Percentiles rank a stretch among this genome's conserved stretches.
Conservation (phyloP, 2,113 vertebrate species). For the Paratilapia polleni region DNA sequence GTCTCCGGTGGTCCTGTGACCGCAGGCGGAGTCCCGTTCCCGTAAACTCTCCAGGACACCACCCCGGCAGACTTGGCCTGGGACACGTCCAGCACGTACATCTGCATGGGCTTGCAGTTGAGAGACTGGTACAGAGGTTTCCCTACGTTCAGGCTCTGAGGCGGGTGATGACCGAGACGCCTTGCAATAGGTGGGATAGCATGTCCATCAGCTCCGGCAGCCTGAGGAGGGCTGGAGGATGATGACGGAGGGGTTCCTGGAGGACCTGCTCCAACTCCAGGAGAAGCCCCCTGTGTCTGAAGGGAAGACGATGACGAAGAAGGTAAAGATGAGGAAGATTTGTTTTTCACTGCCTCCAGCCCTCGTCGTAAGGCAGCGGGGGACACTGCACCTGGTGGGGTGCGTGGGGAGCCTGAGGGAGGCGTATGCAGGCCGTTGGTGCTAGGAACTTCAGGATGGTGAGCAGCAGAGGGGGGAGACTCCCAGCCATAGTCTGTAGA, state of each 20-base stretch:
- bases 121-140: constrained; percentile 98
- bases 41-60: constrained; percentile 94
- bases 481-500: constrained; percentile 89
- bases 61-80: constrained; percentile 84
- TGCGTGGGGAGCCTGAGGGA: constrained; percentile 72
- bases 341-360: constrained; percentile 91
- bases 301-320: constrained; percentile 78
- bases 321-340: constrained; percentile 75
- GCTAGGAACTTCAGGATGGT: constrained; percentile 85
- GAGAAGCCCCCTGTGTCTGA: constrained; percentile 69
- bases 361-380: constrained; percentile 89
- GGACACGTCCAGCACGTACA: constrained; percentile 96
- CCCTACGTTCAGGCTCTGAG: constrained; percentile 96
- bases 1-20: constrained; percentile 96
- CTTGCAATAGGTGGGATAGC: constrained; percentile 93
- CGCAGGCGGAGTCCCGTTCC: constrained; percentile 79
- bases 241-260: constrained; percentile 78
- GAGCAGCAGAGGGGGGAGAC: constrained; percentile 77
- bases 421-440: constrained; percentile 91
- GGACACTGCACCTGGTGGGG: constrained; percentile 89
- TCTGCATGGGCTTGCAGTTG: constrained; percentile 99
- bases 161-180: constrained; percentile 94
- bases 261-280: constrained; percentile 77
- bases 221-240: constrained; percentile 82
- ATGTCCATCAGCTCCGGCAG: constrained; percentile 83